These are phyloP conservation scores for Scortum barcoo DNA, from an alignment of 2,113 vertebrate species.

Conservation along the genomic window DNA sequence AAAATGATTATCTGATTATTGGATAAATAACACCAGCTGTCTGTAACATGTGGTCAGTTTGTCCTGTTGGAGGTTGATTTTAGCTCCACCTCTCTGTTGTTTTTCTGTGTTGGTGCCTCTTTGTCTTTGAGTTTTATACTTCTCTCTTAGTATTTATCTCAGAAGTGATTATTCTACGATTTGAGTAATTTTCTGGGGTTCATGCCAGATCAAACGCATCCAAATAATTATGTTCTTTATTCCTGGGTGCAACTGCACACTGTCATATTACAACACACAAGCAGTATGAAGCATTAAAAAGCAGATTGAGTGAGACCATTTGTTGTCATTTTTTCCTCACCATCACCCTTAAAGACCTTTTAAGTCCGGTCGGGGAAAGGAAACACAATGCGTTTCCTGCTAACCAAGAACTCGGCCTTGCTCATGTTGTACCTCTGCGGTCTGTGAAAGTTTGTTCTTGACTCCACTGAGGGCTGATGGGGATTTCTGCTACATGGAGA, in stretches of 20 bases:
- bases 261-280: background rate
- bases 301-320: background rate
- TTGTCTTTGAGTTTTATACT: background rate
- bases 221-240: constrained; percentile 1
- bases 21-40: background rate
- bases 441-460: background rate
- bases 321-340: constrained; percentile 17
- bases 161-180: background rate
- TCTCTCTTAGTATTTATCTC: background rate
- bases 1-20: background rate
- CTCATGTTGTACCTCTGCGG: background rate
- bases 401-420: background rate
- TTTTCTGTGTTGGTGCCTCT: background rate
- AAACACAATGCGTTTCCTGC: constrained; percentile 57
- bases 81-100: background rate
- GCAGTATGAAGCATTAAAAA: background rate
- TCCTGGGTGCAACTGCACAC: background rate
- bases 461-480: background rate
- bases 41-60: constrained; percentile 16
- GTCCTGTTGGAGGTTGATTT: background rate
- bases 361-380: constrained; percentile 24
- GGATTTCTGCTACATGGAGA: background rate
- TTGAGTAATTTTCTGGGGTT: constrained; percentile 12
- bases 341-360: background rate
- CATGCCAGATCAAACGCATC: constrained; percentile 18